Percentiles rank a stretch among this genome's conserved stretches.
These are phyloP conservation scores for Nezara viridula DNA, from an alignment of 2,888 invertebrate genomes.

Conservation along the genomic window DNA sequence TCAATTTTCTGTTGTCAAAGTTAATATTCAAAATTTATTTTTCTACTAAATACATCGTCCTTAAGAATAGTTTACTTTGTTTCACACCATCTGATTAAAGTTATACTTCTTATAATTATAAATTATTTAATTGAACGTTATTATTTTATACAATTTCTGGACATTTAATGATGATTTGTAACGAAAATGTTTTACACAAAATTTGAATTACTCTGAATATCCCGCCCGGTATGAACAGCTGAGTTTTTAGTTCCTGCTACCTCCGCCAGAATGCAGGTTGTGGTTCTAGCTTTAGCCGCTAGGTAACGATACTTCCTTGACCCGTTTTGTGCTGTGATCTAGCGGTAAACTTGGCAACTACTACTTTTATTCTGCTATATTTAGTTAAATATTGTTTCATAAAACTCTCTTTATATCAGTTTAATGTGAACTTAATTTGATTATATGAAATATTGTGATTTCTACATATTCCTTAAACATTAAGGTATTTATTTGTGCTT, in stretches of 20 bases:
- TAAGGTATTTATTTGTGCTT: not conserved
- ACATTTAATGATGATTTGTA: too few relatives aligned
- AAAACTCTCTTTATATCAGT: not conserved
- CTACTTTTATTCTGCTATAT: not conserved
- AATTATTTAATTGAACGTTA: too few relatives aligned
- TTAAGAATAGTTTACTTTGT: too few relatives aligned
- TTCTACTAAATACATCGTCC: too few relatives aligned
- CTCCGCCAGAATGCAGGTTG: not conserved
- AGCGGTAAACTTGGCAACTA: not conserved
- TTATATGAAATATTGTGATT: not conserved
- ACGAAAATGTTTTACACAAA: not conserved
- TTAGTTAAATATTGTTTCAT: not conserved
- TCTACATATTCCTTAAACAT: not conserved
- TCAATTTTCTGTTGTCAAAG: too few relatives aligned
- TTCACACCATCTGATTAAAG: too few relatives aligned
- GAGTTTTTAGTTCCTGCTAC: not conserved
- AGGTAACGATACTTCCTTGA: not conserved
- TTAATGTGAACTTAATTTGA: not conserved
- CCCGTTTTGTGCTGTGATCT: not conserved
- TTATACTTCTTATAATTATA: too few relatives aligned
- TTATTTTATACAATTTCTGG: too few relatives aligned
- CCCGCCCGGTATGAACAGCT: not conserved
- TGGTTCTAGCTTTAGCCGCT: not conserved
- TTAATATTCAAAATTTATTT: too few relatives aligned
- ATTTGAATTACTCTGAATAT: not conserved